A percentile compares a stretch with the other conserved stretches of the same genome.
Evolutionary conservation across 2,113 vertebrate species (phyloP).

Genomic region (Laterallus jamaicensis): DNA sequence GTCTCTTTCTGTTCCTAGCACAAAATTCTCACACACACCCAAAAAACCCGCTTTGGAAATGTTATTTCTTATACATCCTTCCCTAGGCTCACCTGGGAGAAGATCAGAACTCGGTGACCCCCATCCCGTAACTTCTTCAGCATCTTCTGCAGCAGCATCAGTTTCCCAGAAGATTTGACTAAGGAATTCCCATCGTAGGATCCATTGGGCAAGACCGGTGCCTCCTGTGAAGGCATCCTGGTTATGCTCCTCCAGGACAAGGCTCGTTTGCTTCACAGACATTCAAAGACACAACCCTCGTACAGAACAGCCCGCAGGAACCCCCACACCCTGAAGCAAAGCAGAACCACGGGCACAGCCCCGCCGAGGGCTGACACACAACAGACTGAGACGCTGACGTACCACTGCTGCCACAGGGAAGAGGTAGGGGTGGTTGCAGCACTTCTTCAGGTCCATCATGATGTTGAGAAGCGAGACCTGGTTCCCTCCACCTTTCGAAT

Average conservation of each 20-base stretch:
- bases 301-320: rapidly evolving
- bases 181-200: constrained; percentile 95
- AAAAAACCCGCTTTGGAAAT: not conserved
- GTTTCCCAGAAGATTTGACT: constrained; percentile 96
- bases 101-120: constrained; percentile 96
- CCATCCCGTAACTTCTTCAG: constrained; percentile 92
- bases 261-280: rapidly evolving
- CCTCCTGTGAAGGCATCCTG: constrained; percentile 80
- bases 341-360: not conserved
- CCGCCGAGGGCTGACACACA: not conserved
- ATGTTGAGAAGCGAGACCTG: constrained; percentile 98
- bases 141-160: constrained; percentile 98
- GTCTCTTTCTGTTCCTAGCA: not conserved
- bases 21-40: not conserved
- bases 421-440: constrained; percentile 96
- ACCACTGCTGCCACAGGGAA: constrained; percentile 95
- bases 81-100: constrained; percentile 86
- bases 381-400: not conserved
- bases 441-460: constrained; percentile 99
- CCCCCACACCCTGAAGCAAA: not conserved
- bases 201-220: constrained; percentile 92
- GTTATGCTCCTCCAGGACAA: not conserved
- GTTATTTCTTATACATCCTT: not conserved
- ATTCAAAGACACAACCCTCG: not conserved
- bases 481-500: constrained; percentile 97